Base-by-base conservation (phyloP, 2,888 invertebrate genomes). In the Horisme vitalbata region DNA sequence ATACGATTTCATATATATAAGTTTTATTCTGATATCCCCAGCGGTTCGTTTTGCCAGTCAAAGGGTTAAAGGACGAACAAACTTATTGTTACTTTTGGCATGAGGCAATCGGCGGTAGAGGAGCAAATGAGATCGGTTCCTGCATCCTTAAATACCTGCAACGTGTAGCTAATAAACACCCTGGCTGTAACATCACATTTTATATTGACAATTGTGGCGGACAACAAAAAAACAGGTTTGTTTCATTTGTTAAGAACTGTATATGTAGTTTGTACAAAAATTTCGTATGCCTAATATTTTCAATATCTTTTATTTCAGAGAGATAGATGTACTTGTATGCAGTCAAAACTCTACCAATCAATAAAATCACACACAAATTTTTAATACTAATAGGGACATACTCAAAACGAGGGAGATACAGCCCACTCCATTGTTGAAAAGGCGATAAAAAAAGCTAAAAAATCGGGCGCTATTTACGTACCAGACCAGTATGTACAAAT, bases 41-140 rank as follows among this genome's bases (percentile, higher is more conserved):
- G 15, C 15, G 15, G n/a, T 15, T 15, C 15, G 15, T 15, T 15
- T 15, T 15, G 15, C 15, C 9, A 9, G 20, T 20, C 11, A 4
- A 33, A 20, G 18, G 9, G 4, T 10, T 20, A 18, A 18, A 18
- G 14, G 12, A 31, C 12, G 8, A 13, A n/a, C 14, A 21, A 21
- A 60, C 55, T n/a, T 55, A 46, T 34, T 52, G 52, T 38, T 57
- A 57, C 45, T 35, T 57, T 33, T 43, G 38, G 43, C 48, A 48
- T 26, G 38, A 48, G 18, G 47, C 37, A 15, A 15, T 37, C n/a
- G 47, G 41, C 14, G 39, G 33, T 38, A 33, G 45, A 38, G 34
- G 41, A 43, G 12, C 44, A 32, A 21, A 30, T 24, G 45, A 45
- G 14, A 41, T 46, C 26, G 41, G 46, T 32, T 36, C 35, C 35